Base-by-base conservation (phyloP, 2,888 invertebrate species). In the Eugnorisma glareosa region DNA sequence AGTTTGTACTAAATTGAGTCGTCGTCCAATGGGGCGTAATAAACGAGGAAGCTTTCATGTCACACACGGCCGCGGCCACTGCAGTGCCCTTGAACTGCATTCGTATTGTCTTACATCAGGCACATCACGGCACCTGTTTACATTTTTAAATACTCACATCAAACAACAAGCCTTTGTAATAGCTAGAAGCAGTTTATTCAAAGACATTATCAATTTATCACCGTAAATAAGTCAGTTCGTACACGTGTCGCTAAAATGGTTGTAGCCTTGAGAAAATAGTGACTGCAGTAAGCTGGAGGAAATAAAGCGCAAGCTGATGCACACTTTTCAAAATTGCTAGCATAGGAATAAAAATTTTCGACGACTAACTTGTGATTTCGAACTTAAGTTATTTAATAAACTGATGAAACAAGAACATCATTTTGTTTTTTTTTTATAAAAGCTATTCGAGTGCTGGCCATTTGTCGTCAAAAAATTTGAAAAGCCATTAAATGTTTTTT, bases 31-130 rank as follows among this genome's bases (percentile, higher is more conserved):
- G 73, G 78, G 51, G 77, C 73, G 77, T 82, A 79, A 87, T 83
- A 85, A 83, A 79, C 81, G 75, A 82, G 67, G 72, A 68, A 77
- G 77, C 80, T 87, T 88, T 76, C 73, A 77, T 82, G 77, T 84
- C 79, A 84, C 79, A 83, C 73, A 72, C 78, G 81, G 37, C 61
- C 48, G 67, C 80, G 24, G 72, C 72, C 67, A 68, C 83, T 81
- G 83, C 83, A 81, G 63, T 70, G 70, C 28, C 89, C 88, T 89
- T 89, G 87, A 88, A 89, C 82, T 84, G 82, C 75, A 86, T 83
- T 82, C 64, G 37, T 73, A 77, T 79, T 87, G 78, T 82, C 76
- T 75, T 77, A 64, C 51, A 70, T 73, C 78, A 79, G 71, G 51
- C 75, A 64, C 51, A 70, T 73, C 78, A 79, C 73, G 51, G 59